A percentile compares a stretch with the other conserved stretches of the same genome.
Evolutionary conservation across 2,888 invertebrate genomes (phyloP).

Genomic region (Hydriomena furcata): DNA sequence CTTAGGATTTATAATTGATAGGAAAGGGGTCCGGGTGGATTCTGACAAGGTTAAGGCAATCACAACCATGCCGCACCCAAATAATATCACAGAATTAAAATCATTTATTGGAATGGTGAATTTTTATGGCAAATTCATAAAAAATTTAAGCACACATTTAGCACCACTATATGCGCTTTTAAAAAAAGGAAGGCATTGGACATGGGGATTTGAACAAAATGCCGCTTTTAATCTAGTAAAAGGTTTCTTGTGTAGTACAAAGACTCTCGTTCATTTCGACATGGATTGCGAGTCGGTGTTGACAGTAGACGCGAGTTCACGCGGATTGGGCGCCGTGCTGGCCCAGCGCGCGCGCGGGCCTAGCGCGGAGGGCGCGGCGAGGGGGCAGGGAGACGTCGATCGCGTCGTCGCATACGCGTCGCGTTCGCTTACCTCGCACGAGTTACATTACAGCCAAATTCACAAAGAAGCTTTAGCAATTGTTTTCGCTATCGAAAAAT

Average conservation of each 20-base stretch:
- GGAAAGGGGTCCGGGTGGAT: conserved; percentile 16
- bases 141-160: conserved; percentile 24
- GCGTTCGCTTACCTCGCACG: conserved; percentile 32
- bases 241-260: no score
- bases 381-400: conserved; percentile 27
- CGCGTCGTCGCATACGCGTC: conserved; percentile 37
- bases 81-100: conserved; percentile 20
- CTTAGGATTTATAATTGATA: conserved; percentile 20
- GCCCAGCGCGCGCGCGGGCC: no score
- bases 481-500: conserved; percentile 18
- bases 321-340: conserved; percentile 19
- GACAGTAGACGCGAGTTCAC: conserved; percentile 36
- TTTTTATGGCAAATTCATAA: conserved; percentile 30
- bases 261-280: no score
- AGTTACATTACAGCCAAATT: conserved; percentile 36
- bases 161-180: conserved; percentile 25
- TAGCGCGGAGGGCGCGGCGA: no score
- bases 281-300: conserved; percentile 21
- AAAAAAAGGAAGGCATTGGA: conserved; percentile 23
- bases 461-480: conserved; percentile 26
- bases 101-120: conserved; percentile 30
- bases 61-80: conserved; percentile 14
- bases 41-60: conserved; percentile 23
- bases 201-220: no score
- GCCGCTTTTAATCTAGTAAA: no score